Evolutionary conservation across 2,888 invertebrate species (phyloP), one percentile per base, ranked within the genome.

Genomic region (Torymus tubicola): DNA sequence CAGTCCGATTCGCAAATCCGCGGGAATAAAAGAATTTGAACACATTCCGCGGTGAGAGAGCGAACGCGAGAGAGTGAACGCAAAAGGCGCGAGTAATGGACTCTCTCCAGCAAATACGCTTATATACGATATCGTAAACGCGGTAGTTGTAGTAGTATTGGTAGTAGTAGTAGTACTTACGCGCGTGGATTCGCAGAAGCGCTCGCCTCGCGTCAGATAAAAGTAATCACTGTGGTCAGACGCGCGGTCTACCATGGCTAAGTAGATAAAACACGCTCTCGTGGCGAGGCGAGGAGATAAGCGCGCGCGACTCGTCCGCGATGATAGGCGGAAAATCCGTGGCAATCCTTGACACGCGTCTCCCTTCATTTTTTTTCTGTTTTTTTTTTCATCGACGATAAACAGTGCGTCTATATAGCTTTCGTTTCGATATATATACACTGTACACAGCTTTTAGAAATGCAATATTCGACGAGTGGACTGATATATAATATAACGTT

Each of bases 191-290:
- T 8, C 5, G 58, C 4, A 60, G 50, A 18, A 8, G 60, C 24
- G 53, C 67, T 31, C 42, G 60, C n/a, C 53, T 64, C 42, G 55
- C 50, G 31, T 21, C 18, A 72, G 81, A 77, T 81, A 77, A 81
- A 73, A 63, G 73, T 73, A 81, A 81, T 77, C 77, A 55, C 63
- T 57, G 71, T 52, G 80, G 80, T 80, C 80, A 68, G 76, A 72
- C 75, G 73, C 73, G 73, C 77, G 77, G 77, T 77, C 77, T 77
- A 58, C 64, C 73, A 21, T 55, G 68, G 61, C 16, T 60, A 50
- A 63, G 68, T 16, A 77, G 72, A 81, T 81, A 81, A 81, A 72
- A 67, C 68, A 67, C 63, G 68, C 61, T 61, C 55, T 31, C 5
- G 14, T 42, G n/a, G 12, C 55, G 13, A 63, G 60, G 50, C 75